phyloP scores from a whole-genome alignment of 2,797 vertebrate species.

The Hyperoplus immaculatus region DNA sequence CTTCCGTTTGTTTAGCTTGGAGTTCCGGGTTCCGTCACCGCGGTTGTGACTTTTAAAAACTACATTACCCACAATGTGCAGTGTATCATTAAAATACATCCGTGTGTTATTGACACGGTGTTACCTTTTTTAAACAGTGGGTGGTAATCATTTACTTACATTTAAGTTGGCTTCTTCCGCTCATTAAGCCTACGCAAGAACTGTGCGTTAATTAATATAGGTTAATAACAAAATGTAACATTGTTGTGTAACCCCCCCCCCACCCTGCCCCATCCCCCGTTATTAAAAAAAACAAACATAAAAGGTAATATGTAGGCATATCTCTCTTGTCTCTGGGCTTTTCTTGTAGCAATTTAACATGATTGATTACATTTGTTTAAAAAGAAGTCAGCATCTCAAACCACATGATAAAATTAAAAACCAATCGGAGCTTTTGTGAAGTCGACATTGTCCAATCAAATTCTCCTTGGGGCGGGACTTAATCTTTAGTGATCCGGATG shows the following conservation, averaged over 20 bases:
- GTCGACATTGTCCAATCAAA: constrained; percentile 52
- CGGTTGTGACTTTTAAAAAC: background rate
- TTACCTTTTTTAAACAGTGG: background rate
- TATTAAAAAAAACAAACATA: too few relatives aligned
- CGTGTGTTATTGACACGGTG: constrained; percentile 4
- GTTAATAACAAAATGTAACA: background rate
- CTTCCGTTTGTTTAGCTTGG: constrained; percentile 22
- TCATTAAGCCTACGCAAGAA: too few relatives aligned
- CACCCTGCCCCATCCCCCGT: too few relatives aligned
- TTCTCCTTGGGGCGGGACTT: constrained; percentile 38
- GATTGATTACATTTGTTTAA: too few relatives aligned
- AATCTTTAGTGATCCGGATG: constrained; percentile 33
- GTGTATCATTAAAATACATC: constrained; percentile 40
- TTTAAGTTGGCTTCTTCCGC: background rate
- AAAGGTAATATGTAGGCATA: too few relatives aligned
- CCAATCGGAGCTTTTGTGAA: constrained; percentile 43
- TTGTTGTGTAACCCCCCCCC: too few relatives aligned
- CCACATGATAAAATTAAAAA: constrained; percentile 4
- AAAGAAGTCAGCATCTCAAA: background rate
- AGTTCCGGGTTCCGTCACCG: constrained; percentile 1
- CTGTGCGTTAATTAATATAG: background rate
- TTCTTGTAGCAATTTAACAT: too few relatives aligned
- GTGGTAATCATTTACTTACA: background rate
- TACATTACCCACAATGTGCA: constrained; percentile 62
- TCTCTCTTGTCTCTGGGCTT: too few relatives aligned